phyloP scores from a whole-genome alignment of 2,888 invertebrate species.

The Apamea anceps region DNA sequence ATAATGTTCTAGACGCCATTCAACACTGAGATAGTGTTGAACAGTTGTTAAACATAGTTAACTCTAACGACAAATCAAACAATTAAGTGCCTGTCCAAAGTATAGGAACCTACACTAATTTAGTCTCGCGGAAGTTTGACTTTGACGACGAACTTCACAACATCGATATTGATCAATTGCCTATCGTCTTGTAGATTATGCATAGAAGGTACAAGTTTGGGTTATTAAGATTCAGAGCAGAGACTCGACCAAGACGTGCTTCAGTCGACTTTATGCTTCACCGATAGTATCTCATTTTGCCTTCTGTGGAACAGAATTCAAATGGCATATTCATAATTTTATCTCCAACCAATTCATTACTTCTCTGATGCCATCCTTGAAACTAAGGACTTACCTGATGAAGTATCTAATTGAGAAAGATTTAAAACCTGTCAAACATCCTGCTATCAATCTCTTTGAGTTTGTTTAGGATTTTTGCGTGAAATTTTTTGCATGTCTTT shows the following conservation, averaged over 20 bases:
- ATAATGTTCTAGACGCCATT: slow-evolving; percentile 30
- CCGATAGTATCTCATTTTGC: slow-evolving; percentile 34
- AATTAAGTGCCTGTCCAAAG: background rate
- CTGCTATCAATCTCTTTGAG: slow-evolving; percentile 16
- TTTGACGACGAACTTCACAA: slow-evolving; percentile 5
- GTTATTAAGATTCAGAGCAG: slow-evolving; percentile 49
- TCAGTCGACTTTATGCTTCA: slow-evolving; percentile 22
- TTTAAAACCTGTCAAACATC: slow-evolving; percentile 26
- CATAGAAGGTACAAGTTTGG: slow-evolving; percentile 29
- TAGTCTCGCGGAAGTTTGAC: background rate
- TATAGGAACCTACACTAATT: background rate
- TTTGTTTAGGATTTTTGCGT: slow-evolving; percentile 13
- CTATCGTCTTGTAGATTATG: slow-evolving; percentile 21
- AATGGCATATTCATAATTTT: slow-evolving; percentile 34
- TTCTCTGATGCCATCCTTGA: slow-evolving; percentile 19
- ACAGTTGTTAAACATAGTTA: background rate
- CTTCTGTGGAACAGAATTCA: slow-evolving; percentile 19
- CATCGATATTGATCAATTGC: slow-evolving; percentile 32
- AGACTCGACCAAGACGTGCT: slow-evolving; percentile 49
- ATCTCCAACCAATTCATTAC: slow-evolving; percentile 13
- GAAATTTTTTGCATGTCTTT: slow-evolving; percentile 3
- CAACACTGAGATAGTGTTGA: background rate
- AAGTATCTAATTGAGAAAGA: slow-evolving; percentile 30
- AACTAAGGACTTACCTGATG: slow-evolving; percentile 42
- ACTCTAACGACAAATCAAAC: background rate